Evolutionary conservation across 2,797 vertebrate species (phyloP).

Genomic region (Sebastes steindachneri): DNA sequence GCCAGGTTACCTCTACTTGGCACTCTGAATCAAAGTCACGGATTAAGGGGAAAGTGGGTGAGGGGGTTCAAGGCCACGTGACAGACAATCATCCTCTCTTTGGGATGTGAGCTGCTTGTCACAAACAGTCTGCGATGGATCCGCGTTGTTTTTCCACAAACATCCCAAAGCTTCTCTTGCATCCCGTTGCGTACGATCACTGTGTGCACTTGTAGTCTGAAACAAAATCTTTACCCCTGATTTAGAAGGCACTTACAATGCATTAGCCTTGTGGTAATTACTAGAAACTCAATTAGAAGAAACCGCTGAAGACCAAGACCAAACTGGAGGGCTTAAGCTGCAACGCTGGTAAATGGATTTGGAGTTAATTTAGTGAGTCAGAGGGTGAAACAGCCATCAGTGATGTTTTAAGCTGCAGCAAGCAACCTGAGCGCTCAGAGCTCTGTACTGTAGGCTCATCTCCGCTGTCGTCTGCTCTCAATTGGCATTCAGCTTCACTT

Average conservation of each 20-base stretch:
- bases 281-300: slow-evolving; percentile 85
- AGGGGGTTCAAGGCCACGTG: slow-evolving; percentile 18
- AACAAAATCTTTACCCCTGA: slow-evolving; percentile 84
- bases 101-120: slow-evolving; percentile 32
- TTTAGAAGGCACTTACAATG: slow-evolving; percentile 84
- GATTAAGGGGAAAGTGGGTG: slow-evolving; percentile 54
- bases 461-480: slow-evolving; percentile 50
- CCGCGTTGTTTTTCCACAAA: slow-evolving; percentile 3
- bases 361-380: slow-evolving; percentile 82
- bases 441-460: slow-evolving; percentile 52
- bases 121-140: slow-evolving; percentile 14
- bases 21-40: slow-evolving; percentile 63
- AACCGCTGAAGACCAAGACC: slow-evolving; percentile 78
- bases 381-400: slow-evolving; percentile 80
- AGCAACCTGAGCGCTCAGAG: slow-evolving; percentile 62
- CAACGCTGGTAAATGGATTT: slow-evolving; percentile 80
- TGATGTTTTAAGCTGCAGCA: slow-evolving; percentile 76
- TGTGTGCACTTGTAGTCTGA: slow-evolving; percentile 71
- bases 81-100: slow-evolving; percentile 42
- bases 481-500: slow-evolving; percentile 57
- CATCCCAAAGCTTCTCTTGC: slow-evolving; percentile 39
- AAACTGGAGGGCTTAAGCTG: slow-evolving; percentile 81
- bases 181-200: slow-evolving; percentile 51
- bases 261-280: slow-evolving; percentile 85
- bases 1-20: slow-evolving; percentile 68